Percentiles rank a stretch among this genome's conserved stretches.
phyloP scores from a whole-genome alignment of 1,140 invertebrate species.

The Drosophila guanche region DNA sequence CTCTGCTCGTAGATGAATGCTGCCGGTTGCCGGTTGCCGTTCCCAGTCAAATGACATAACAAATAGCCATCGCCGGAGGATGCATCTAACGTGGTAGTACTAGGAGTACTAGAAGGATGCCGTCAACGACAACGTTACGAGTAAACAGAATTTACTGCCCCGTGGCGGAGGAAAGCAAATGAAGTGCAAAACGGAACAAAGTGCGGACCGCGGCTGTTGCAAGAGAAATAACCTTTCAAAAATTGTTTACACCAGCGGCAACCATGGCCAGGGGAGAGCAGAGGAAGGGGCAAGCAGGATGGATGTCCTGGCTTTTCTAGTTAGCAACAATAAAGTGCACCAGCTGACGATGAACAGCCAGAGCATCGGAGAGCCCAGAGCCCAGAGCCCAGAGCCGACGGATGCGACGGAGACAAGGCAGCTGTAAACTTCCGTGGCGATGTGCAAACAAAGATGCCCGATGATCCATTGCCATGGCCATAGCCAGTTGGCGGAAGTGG shows the following conservation, averaged over 20 bases:
- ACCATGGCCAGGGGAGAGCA: constrained; percentile 5
- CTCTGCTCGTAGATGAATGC: constrained; percentile 34
- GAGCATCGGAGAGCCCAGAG: not conserved
- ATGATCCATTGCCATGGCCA: constrained; percentile 70
- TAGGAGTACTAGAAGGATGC: constrained; percentile 10
- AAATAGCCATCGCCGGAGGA: constrained; percentile 64
- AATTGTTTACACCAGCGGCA: constrained; percentile 64
- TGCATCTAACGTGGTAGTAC: too few species aligned
- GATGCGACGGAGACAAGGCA: constrained; percentile 3
- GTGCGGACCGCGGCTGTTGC: constrained; percentile 61
- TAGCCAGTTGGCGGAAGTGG: constrained; percentile 61
- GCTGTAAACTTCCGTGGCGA: constrained; percentile 49
- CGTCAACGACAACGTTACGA: constrained; percentile 37
- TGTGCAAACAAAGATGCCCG: constrained; percentile 72
- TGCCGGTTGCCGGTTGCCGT: constrained; percentile 37
- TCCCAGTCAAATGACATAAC: constrained; percentile 72
- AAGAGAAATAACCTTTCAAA: constrained; percentile 77
- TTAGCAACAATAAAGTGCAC: constrained; percentile 65
- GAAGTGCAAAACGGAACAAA: constrained; percentile 77
- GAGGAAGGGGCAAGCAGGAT: constrained; percentile 4
- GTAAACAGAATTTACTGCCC: constrained; percentile 77
- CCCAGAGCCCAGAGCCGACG: not conserved
- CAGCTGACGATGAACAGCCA: constrained; percentile 70
- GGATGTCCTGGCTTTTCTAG: constrained; percentile 49
- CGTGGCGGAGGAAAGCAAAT: constrained; percentile 56